Percentiles rank a stretch among this genome's conserved stretches.
Evolutionary conservation across 1,140 invertebrate genomes (phyloP).

Genomic region (Wasmannia auropunctata): DNA sequence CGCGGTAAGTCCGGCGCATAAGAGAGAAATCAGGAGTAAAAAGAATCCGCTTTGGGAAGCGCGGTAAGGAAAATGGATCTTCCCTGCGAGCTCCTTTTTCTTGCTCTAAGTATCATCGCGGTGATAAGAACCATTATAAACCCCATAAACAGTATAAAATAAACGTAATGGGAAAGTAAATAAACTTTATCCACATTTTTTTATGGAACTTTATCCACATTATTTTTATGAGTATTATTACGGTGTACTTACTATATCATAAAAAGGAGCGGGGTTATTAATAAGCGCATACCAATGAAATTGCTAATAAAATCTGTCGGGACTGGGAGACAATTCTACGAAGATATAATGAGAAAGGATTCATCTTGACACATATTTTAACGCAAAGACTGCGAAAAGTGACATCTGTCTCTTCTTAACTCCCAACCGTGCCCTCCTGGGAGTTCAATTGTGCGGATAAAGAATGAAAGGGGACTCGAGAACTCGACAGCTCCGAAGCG

Average conservation of each 20-base stretch:
- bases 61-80: slow-evolving; percentile 11
- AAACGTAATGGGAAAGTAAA: neutral
- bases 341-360: neutral
- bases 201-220: too few species aligned
- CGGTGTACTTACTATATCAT: too few species aligned
- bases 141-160: neutral
- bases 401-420: neutral
- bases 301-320: neutral
- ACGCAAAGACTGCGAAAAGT: neutral
- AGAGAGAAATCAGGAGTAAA: neutral
- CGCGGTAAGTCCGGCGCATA: slow-evolving; percentile 81
- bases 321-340: neutral
- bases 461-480: neutral
- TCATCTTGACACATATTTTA: neutral
- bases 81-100: slow-evolving; percentile 4
- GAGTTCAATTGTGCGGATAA: neutral
- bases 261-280: neutral
- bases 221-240: too few species aligned
- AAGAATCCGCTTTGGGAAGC: slow-evolving; percentile 25
- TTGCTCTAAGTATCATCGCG: neutral
- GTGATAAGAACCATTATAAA: neutral
- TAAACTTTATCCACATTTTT: neutral
- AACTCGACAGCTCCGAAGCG: neutral
- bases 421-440: neutral
- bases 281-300: neutral